Percentiles rank a stretch among this genome's conserved stretches.
These are phyloP conservation scores for Parasteatoda lunata DNA, from an alignment of 2,888 invertebrate genomes.

Conservation along the genomic window DNA sequence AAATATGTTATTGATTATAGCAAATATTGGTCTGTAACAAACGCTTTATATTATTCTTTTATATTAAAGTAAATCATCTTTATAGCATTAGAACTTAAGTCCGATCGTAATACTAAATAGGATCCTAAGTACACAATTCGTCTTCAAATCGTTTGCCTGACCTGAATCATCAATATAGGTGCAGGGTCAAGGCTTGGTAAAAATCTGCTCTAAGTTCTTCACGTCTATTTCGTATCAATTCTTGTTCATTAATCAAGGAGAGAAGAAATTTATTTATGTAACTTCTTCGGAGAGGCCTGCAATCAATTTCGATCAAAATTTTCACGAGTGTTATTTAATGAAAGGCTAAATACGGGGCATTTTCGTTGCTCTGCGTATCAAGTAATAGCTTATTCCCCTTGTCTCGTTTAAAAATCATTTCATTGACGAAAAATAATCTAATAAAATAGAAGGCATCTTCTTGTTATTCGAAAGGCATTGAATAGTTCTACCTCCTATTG, in stretches of 20 bases:
- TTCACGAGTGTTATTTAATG: constrained; percentile 47
- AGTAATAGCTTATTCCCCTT: neutral
- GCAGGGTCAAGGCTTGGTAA: neutral
- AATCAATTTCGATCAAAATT: constrained; percentile 37
- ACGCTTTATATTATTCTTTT: too few species aligned
- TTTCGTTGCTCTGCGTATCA: neutral
- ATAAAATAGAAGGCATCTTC: neutral
- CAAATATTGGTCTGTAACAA: too few species aligned
- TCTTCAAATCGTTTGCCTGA: neutral
- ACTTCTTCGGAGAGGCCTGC: neutral
- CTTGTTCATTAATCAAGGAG: neutral
- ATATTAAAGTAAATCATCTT: too few species aligned
- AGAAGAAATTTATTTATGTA: neutral
- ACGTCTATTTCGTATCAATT: neutral
- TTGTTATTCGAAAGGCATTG: neutral
- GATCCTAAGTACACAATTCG: too few species aligned
- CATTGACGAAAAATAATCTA: neutral
- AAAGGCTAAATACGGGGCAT: constrained; percentile 31
- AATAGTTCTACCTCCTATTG: neutral
- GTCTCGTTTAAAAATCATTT: neutral
- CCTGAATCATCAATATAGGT: neutral
- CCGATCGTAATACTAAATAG: too few species aligned
- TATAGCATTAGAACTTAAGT: too few species aligned
- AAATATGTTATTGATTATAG: too few species aligned
- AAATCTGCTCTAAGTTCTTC: neutral